Conservation (phyloP, 2,797 vertebrate species). For the Macroramphosus scolopax region DNA sequence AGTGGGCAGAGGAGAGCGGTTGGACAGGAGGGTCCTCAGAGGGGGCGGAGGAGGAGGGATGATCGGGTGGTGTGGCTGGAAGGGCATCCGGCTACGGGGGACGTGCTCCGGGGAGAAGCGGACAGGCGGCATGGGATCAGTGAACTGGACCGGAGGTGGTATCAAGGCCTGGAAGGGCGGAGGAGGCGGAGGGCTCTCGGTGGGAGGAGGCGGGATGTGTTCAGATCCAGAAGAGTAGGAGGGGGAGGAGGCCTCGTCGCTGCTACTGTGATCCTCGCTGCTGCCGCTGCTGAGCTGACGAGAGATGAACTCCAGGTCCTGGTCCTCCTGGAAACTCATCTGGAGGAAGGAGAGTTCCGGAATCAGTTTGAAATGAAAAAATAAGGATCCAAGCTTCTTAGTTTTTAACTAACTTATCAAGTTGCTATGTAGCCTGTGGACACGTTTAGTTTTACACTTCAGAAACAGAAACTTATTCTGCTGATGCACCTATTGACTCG, state of each 20-base stretch:
- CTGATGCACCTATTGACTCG: too few relatives aligned
- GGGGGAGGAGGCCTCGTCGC: constrained; percentile 88
- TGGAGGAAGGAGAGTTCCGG: constrained; percentile 48
- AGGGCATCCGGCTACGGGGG: constrained; percentile 70
- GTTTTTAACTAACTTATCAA: too few relatives aligned
- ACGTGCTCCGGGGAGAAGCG: constrained; percentile 73
- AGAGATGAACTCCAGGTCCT: constrained; percentile 80
- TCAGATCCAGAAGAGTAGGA: constrained; percentile 92
- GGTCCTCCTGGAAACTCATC: constrained; percentile 98
- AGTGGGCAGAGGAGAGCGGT: constrained; percentile 66
- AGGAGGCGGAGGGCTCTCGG: constrained; percentile 87
- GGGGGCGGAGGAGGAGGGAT: constrained; percentile 80
- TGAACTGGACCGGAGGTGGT: constrained; percentile 83
- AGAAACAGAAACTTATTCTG: too few relatives aligned
- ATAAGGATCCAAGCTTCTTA: too few relatives aligned
- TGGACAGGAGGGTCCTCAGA: constrained; percentile 70
- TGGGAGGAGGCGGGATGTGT: constrained; percentile 87
- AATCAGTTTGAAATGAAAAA: constrained; percentile 3
- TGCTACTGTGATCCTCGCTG: constrained; percentile 89
- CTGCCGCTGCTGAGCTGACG: constrained; percentile 87
- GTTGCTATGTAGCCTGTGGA: too few relatives aligned
- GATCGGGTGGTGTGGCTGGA: constrained; percentile 80
- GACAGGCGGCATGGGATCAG: constrained; percentile 75
- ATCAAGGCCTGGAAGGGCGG: constrained; percentile 83
- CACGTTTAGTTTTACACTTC: too few relatives aligned